Evolutionary conservation across 2,797 vertebrate genomes (phyloP).

Genomic region (Harpagifer antarcticus): DNA sequence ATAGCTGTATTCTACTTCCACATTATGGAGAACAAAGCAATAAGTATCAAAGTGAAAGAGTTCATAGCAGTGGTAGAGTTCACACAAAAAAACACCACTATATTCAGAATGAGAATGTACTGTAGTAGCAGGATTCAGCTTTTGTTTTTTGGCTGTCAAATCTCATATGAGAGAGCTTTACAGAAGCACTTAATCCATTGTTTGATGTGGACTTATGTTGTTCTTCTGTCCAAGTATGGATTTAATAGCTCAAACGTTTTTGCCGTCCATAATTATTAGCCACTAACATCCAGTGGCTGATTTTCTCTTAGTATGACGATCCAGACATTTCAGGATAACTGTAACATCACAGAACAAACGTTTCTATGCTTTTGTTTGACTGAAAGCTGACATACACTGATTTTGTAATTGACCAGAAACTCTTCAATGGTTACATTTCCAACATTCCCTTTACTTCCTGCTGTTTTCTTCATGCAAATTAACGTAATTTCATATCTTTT

Average conservation of each 20-base stretch:
- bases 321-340: neutral
- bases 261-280: slow-evolving; percentile 7
- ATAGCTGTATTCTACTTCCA: slow-evolving; percentile 1
- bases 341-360: neutral
- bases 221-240: neutral
- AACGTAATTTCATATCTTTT: neutral
- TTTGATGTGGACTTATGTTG: slow-evolving; percentile 1
- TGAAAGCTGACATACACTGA: slow-evolving; percentile 8
- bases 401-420: neutral
- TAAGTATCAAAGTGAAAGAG: neutral
- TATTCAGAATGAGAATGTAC: slow-evolving; percentile 2
- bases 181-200: neutral
- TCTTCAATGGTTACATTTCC: slow-evolving; percentile 2
- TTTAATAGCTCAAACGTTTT: slow-evolving; percentile 16
- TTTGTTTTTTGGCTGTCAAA: slow-evolving; percentile 26
- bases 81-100: slow-evolving; percentile 1
- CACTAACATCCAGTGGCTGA: slow-evolving; percentile 25
- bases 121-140: neutral
- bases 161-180: slow-evolving; percentile 20
- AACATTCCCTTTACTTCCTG: neutral
- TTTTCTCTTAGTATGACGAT: neutral
- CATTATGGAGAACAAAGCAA: neutral
- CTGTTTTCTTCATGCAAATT: slow-evolving; percentile 13
- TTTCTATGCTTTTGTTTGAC: slow-evolving; percentile 12
- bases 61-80: too few relatives aligned